These are phyloP conservation scores for Syrmaticus mikado DNA, from an alignment of 2,113 vertebrate genomes.

Conservation along the genomic window DNA sequence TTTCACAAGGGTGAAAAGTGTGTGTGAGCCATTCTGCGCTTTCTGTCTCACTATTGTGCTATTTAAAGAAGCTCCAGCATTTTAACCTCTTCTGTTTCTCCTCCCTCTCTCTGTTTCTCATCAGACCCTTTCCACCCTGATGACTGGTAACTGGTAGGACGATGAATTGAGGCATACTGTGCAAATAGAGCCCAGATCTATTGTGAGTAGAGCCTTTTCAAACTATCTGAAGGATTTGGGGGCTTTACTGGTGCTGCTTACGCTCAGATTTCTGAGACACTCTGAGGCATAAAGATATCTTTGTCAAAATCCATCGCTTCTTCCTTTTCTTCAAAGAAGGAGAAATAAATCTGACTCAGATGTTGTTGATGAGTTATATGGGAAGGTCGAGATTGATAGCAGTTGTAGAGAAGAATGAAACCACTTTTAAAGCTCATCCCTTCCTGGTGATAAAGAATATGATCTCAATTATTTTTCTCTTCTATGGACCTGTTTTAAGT, in stretches of 20 bases:
- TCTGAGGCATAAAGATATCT: neutral
- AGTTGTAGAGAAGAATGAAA: slow-evolving; percentile 25
- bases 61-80: neutral
- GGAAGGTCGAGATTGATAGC: slow-evolving; percentile 48
- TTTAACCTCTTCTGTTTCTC: neutral
- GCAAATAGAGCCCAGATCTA: neutral
- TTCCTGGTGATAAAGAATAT: slow-evolving; percentile 9
- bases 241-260: neutral
- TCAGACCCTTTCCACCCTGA: neutral
- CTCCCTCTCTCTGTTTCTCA: neutral
- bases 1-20: neutral
- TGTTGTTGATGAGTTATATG: slow-evolving; percentile 1
- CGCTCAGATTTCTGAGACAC: neutral
- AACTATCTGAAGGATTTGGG: neutral
- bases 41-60: neutral
- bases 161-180: neutral
- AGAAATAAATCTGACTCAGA: slow-evolving; percentile 16
- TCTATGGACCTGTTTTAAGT: neutral
- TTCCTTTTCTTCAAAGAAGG: slow-evolving; percentile 17
- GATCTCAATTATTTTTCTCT: slow-evolving; percentile 29
- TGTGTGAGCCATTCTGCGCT: neutral
- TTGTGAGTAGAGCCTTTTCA: neutral
- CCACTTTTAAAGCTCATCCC: neutral
- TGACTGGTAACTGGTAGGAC: neutral
- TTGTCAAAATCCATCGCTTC: slow-evolving; percentile 29